Evolutionary conservation across 1,140 invertebrate species (phyloP), one percentile per base, ranked within the genome.

Genomic region (Melanaphis sacchari): DNA sequence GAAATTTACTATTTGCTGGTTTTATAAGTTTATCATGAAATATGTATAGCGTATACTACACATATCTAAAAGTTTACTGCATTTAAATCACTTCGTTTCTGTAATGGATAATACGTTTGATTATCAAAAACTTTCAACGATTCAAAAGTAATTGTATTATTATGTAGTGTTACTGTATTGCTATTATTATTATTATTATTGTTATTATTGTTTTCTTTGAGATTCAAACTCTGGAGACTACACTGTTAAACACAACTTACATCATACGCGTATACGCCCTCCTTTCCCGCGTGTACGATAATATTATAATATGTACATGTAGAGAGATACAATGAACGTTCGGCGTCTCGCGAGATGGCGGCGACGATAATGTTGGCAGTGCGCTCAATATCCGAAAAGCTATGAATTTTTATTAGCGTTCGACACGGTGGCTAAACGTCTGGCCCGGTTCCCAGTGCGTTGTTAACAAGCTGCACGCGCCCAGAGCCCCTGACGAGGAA

Each of bases 111-210:
- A 24, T n/a, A 22, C 43, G 21, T 88, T 49, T 49, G 43, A 88
- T 88, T 36, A 52, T 38, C 46, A 24, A 88, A 88, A 52, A 88
- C 87, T 88, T 88, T 88, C 21, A 36, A 41, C 87, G 18, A 88
- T 88, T 88, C 24, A 24, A 88, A 46, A 46, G 87, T 36, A 24
- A n/a, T n/a, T n/a, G 18, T 31, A 59, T 59, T 59, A 24, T 66
- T 18, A 5, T 54, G 18, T 6, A 76, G 59, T 4, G 59, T 66
- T 26, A 76, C n/a, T 76, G 5, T 18, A 8, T 0, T 3, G 0
- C 54, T 49, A 36, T 31, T 31, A 59, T 31, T 26, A 15, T 31
- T 8, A n/a, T 24, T 49, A 26, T 49, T 36, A 88, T 36, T 36
- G 7, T 88, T 38, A 24, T 88, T 52, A 38, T 88, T 52, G 6